Evolutionary conservation across 2,888 invertebrate species (phyloP).

Genomic region (Tetranychus piercei): DNA sequence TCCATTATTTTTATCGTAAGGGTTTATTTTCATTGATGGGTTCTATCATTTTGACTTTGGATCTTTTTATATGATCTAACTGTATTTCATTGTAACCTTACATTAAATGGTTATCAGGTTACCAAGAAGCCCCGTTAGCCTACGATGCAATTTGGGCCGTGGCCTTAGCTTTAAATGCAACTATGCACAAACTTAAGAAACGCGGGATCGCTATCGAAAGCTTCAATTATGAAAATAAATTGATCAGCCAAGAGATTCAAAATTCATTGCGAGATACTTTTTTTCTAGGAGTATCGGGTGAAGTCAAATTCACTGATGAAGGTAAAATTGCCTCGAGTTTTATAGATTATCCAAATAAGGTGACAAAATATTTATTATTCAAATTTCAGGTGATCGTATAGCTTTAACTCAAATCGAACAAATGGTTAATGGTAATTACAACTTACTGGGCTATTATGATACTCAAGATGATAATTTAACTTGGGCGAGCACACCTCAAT

Average conservation of each 20-base stretch:
- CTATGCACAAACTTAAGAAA: conserved; percentile 65
- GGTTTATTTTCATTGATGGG: no score
- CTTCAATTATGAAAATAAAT: conserved; percentile 85
- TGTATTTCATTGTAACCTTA: background rate
- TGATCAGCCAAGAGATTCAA: conserved; percentile 31
- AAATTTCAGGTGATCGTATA: conserved; percentile 85
- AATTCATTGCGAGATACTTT: conserved; percentile 45
- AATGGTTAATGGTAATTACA: conserved; percentile 80
- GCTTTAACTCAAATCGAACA: conserved; percentile 96
- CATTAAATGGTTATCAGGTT: background rate
- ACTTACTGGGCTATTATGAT: conserved; percentile 85
- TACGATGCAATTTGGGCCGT: conserved; percentile 98
- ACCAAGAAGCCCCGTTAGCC: conserved; percentile 76
- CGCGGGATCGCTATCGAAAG: conserved; percentile 69
- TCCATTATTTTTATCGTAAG: background rate
- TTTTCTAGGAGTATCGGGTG: conserved; percentile 80
- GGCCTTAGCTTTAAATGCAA: conserved; percentile 90
- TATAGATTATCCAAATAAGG: background rate
- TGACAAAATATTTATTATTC: conserved; percentile 44
- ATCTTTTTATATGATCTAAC: no score
- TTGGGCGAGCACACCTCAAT: conserved; percentile 73
- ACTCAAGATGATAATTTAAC: conserved; percentile 84
- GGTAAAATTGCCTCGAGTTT: conserved; percentile 37
- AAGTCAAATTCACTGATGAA: conserved; percentile 77
- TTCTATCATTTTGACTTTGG: no score